Base-by-base conservation (phyloP, 2,888 invertebrate species). In the Spilosoma lubricipeda region DNA sequence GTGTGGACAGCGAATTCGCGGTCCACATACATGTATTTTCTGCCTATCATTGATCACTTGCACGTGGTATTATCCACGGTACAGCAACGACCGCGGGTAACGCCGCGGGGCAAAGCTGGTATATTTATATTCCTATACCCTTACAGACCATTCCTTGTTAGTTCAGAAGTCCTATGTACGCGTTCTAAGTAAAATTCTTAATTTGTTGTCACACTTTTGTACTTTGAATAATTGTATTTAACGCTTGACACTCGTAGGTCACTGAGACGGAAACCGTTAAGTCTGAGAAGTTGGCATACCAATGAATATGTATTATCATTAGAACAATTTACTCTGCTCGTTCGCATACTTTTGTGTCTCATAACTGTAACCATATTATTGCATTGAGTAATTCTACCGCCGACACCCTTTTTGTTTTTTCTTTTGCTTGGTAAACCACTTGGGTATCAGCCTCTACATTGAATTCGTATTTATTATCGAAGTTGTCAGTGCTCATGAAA, bases 231-330 rank as follows among this genome's bases (percentile, higher is more conserved):
- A 77, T 74, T 80, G 74, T 76, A 80, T 74, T 79, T 70, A 73
- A 74, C 77, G 75, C 77, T 74, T 76, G 73, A 80, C 78, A 75
- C 75, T 77, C 77, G 81, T 76, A 78, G 79, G 85, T 85, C 81
- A 82, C 76, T 71, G 76, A 79, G 77, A 77, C 79, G 76, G 80
- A 75, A 82, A 87, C 88, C 87, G 87, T 86, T 89, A 86, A 68
- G 80, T 86, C 85, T 79, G 78, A 81, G 84, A 86, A 89, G 85
- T 83, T 81, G 78, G 79, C 82, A 78, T 80, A 78, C 74, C 85
- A 84, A 85, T 87, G 84, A 84, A 85, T 84, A 85, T 85, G 83
- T 86, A 86, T 87, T 83, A 86, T 87, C 86, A 87, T 90, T 89
- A 87, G 87, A 86, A 84, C 83, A 83, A 85, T 86, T 88, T 85